phyloP scores from a whole-genome alignment of 2,888 invertebrate species.

The Spodoptera picta region DNA sequence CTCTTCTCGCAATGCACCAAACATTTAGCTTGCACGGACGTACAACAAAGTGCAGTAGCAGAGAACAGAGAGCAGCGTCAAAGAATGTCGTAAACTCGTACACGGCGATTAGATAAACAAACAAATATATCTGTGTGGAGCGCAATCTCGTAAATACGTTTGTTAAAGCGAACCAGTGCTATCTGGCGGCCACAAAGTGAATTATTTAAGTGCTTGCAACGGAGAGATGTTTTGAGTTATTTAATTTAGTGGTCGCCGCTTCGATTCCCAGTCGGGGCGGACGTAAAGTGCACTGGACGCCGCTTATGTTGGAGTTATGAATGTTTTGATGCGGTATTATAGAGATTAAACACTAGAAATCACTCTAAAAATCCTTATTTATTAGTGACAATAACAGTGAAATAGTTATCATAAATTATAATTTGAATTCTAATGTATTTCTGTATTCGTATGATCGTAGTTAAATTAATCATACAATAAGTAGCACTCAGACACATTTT shows the following conservation, averaged over 20 bases:
- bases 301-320: neutral
- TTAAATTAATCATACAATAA: too few relatives aligned
- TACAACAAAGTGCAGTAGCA: neutral
- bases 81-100: constrained; percentile 5
- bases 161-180: constrained; percentile 42
- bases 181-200: constrained; percentile 57
- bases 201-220: constrained; percentile 62
- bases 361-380: too few relatives aligned
- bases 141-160: constrained; percentile 50
- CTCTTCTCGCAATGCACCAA: too few relatives aligned
- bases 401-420: too few relatives aligned
- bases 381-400: too few relatives aligned
- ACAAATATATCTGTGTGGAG: constrained; percentile 22
- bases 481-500: too few relatives aligned
- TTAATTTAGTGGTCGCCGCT: constrained; percentile 65
- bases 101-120: constrained; percentile 22
- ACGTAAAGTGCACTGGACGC: constrained; percentile 57
- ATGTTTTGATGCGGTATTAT: constrained; percentile 18
- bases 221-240: constrained; percentile 66
- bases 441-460: too few relatives aligned
- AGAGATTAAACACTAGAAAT: too few relatives aligned
- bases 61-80: constrained; percentile 2
- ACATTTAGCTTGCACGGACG: neutral
- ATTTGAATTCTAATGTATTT: too few relatives aligned
- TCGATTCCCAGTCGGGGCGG: constrained; percentile 57